Evolutionary conservation across 2,888 invertebrate species (phyloP), one percentile per base, ranked within the genome.

Genomic region (Sphaerophoria taeniata): DNA sequence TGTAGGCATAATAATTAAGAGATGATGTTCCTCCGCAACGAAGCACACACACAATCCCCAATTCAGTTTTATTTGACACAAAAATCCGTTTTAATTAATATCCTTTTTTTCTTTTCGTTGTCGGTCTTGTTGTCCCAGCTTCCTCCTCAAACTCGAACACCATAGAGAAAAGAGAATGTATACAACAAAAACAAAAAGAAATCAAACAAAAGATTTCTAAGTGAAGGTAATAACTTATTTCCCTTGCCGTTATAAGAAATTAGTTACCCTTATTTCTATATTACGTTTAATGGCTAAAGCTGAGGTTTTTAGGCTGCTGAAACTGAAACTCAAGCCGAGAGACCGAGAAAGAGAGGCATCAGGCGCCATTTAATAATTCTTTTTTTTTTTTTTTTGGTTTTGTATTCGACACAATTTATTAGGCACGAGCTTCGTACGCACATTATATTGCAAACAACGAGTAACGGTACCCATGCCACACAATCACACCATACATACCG

Each of bases 1-100:
- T 36, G 16, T 53, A 7, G 34, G 55, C 65, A 67, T 76, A 72
- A 67, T 76, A 72, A 80, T 76, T 55, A 77, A 77, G 65, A 85
- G 72, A 80, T 85, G 72, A 80, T 80, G 72, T 73, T 76, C 36
- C 53, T 24, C 63, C 71, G 6, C 3, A 7, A n/a, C 6, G 36
- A 2, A 53, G 12, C 49, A 51, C 43, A 63, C n/a, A 34, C 65
- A 34, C 45, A 45, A 56, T 80, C 60, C 61, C 67, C 76, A 58
- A 76, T 85, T 73, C 60, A 77, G 72, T 77, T 43, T 43, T 76
- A 77, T 81, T 85, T 77, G 81, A 85, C 81, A 80, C 73, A 77
- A 56, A 81, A 81, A 85, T 85, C 85, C 76, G 85, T 76, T 85
- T 85, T 81, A 85, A 85, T 85, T 85, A 85, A 85, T 81, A 85